Evolutionary conservation across 1,140 invertebrate genomes (phyloP), one percentile per base, ranked within the genome.

Genomic region (Homarus americanus): DNA sequence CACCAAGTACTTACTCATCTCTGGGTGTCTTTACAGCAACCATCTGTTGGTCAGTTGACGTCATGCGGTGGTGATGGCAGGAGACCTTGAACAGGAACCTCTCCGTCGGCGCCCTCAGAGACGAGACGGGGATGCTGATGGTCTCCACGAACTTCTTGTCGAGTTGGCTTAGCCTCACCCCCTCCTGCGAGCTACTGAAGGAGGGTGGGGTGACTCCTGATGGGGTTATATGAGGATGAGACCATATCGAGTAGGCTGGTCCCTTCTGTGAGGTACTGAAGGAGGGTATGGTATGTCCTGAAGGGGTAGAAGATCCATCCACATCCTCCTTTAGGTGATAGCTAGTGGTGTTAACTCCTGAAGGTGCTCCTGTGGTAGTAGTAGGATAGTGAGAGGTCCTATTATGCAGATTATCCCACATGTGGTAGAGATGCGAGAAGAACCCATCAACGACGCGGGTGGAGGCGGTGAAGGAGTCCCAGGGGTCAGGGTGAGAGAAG

Each of bases 1-100:
- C n/a, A n/a, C n/a, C n/a, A n/a, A n/a, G n/a, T n/a, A 73, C 83
- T 85, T 24, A 85, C 83, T 44, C 75, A 40, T 85, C 83, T 75
- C 69, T 85, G 24, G 66, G 32, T 24, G 72, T 0, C 2, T 9
- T 20, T 69, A 85, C 40, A 40, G 34, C 28, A n/a, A 85, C 49
- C 69, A 85, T 17, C 83, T 85, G 83, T 41, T 41, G 32, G 41
- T 32, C 44, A 24, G 41, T 12, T 9, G 66, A 20, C 20, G 1
- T 36, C 66, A 28, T 24, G 9, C 2, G 40, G n/a, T 24, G 1
- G 38, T 75, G 32, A 4, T 1, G 20, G 41, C 63, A 34, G 12
- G 69, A 32, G 20, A 40, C 83, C 1, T 34, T 75, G 69, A 85
- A 75, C 41, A 34, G 7, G 83, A 85, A 85, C 10, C 32, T 72